phyloP scores from a whole-genome alignment of 2,113 vertebrate genomes.

The Trachemys scripta region DNA sequence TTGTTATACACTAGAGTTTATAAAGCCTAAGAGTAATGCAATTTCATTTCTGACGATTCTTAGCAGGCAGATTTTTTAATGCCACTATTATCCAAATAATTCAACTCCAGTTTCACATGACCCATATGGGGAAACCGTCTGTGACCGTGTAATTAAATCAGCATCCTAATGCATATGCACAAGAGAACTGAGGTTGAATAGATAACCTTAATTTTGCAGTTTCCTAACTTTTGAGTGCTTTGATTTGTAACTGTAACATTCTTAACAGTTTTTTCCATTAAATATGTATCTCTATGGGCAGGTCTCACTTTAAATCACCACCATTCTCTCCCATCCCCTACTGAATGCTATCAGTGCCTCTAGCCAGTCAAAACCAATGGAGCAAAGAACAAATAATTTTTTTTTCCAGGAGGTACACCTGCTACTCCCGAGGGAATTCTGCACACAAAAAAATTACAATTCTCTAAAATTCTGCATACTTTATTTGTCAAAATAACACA shows the following conservation, averaged over 20 bases:
- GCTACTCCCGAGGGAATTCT: too few species aligned
- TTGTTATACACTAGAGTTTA: slow-evolving; percentile 32
- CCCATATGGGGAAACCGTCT: neutral
- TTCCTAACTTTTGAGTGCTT: neutral
- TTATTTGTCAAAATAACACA: too few species aligned
- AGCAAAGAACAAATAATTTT: neutral
- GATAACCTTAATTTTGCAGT: neutral
- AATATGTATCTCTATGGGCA: neutral
- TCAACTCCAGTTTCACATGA: neutral
- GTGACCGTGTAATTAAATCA: neutral
- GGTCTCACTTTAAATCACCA: neutral
- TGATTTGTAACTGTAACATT: neutral
- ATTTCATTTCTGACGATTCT: slow-evolving; percentile 11
- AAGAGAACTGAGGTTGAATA: neutral
- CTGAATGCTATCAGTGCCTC: neutral
- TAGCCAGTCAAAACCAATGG: neutral
- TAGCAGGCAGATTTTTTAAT: neutral
- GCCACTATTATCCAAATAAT: slow-evolving; percentile 4
- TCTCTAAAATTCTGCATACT: too few species aligned
- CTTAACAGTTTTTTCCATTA: neutral
- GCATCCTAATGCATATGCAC: neutral
- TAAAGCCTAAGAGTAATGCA: slow-evolving; percentile 1
- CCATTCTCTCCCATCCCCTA: neutral
- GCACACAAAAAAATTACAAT: too few species aligned
- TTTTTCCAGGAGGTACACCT: neutral